Evolutionary conservation across 2,888 invertebrate species (phyloP), one percentile per base, ranked within the genome.

Genomic region (Gari tellinella): DNA sequence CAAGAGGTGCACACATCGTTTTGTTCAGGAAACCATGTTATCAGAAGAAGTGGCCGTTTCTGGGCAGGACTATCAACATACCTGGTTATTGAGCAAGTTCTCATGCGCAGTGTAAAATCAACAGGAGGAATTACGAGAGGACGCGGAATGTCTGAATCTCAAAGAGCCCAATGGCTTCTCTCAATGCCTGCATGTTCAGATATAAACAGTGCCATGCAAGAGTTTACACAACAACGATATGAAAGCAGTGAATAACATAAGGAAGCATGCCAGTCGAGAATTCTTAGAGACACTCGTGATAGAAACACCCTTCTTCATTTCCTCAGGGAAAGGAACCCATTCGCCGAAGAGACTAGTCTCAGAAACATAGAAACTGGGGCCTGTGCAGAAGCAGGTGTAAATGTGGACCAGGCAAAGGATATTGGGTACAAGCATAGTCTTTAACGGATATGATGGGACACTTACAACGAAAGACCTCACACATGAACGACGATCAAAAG

Each of bases 11-110:
- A 69, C 51, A 21, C 23, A 19, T 10, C 52, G 2, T 83, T 82
- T 53, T 37, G 31, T 10, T 4, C 57, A n/a, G 82, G 82, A 5
- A 48, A 52, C 40, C 82, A 80, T 70, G 75, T 80, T 15, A 52
- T 84, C 10, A 57, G 82, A 25, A 46, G 82, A 45, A 76, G 66
- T 52, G 76, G 83, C 40, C 56, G 78, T 49, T 75, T 58, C 23
- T 86, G 86, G 85, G 79, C 69, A 48, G 85, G 85, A 21, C 57
- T 86, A 10, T 73, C 81, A 15, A 58, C 80, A 37, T 82, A 86
- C 53, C 70, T 85, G 12, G 67, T 83, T 1, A 86, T 86, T 48
- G 85, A 86, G 56, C 84, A 86, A 52, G 73, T 72, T 3, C 60
- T 86, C 1, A 84, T 86, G 85, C 31, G 81, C 31, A 80, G 65